Conservation (phyloP, 2,113 vertebrate genomes). For the Percopsis transmontana region DNA sequence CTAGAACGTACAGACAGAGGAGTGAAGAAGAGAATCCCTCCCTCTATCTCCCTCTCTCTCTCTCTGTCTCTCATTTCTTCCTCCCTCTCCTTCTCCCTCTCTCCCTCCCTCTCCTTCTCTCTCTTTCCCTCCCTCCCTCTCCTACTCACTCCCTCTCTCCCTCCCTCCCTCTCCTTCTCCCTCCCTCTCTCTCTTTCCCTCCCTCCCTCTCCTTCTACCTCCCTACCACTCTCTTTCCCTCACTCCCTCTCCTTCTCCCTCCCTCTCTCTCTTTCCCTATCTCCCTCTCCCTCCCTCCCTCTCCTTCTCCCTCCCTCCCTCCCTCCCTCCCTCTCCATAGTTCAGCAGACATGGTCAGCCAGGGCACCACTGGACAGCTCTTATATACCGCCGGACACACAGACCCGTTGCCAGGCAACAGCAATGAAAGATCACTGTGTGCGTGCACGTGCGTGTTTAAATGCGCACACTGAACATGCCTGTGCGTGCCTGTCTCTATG, state of each 20-base stretch:
- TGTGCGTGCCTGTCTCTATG: neutral
- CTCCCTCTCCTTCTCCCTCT: constrained; percentile 7
- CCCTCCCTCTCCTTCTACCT: neutral
- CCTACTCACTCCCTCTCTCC: constrained; percentile 15
- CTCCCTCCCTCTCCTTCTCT: constrained; percentile 28
- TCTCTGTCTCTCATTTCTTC: neutral
- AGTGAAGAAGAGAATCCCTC: too few species aligned
- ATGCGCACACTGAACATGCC: neutral
- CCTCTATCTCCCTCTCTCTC: constrained; percentile 14
- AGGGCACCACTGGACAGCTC: constrained; percentile 76
- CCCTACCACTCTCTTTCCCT: neutral
- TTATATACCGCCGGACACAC: constrained; percentile 76
- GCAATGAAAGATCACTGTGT: constrained; percentile 73
- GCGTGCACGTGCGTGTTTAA: constrained; percentile 32
- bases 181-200: constrained; percentile 3
- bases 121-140: constrained; percentile 11
- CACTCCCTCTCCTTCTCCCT: neutral
- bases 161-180: constrained; percentile 13
- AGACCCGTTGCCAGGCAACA: constrained; percentile 82
- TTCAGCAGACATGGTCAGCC: constrained; percentile 75
- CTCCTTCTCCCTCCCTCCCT: constrained; percentile 4
- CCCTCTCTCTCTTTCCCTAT: constrained; percentile 17
- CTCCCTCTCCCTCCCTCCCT: neutral
- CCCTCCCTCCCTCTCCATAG: neutral
- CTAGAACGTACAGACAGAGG: too few species aligned